Percentiles rank a stretch among this genome's conserved stretches.
Conservation (phyloP, 2,888 invertebrate genomes). For the Biston stratarius region DNA sequence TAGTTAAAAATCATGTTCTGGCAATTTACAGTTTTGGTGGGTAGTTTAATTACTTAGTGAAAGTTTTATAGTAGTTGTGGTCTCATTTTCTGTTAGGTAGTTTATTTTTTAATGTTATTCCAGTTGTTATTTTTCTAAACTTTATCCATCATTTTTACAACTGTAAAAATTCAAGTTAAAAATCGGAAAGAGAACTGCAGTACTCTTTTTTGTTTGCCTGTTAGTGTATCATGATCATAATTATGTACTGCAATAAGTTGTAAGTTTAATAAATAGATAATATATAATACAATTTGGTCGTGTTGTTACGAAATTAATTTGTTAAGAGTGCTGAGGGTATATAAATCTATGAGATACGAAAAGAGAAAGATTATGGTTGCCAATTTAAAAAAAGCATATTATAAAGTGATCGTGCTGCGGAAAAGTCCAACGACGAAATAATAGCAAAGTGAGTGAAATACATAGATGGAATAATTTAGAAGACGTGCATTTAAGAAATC, state of each 20-base stretch:
- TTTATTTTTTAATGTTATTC: slow-evolving; percentile 43
- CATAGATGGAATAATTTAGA: slow-evolving; percentile 45
- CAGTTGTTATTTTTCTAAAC: slow-evolving; percentile 23
- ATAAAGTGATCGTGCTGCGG: slow-evolving; percentile 59
- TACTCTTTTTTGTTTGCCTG: slow-evolving; percentile 46
- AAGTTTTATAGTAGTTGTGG: slow-evolving; percentile 50
- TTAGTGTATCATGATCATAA: slow-evolving; percentile 50
- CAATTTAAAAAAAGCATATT: slow-evolving; percentile 42
- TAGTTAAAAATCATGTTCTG: slow-evolving; percentile 69
- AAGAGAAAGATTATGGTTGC: slow-evolving; percentile 21
- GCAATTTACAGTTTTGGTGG: slow-evolving; percentile 56
- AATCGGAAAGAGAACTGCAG: not conserved
- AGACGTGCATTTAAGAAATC: slow-evolving; percentile 55
- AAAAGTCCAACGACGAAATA: slow-evolving; percentile 46
- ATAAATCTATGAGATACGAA: slow-evolving; percentile 29
- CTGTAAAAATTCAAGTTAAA: slow-evolving; percentile 25
- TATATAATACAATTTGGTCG: slow-evolving; percentile 78
- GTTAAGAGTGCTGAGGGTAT: slow-evolving; percentile 44
- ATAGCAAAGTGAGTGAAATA: slow-evolving; percentile 44
- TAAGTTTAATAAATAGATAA: slow-evolving; percentile 38
- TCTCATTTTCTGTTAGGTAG: slow-evolving; percentile 38
- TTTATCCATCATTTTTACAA: slow-evolving; percentile 31
- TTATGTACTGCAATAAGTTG: slow-evolving; percentile 20
- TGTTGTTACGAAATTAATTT: slow-evolving; percentile 64
- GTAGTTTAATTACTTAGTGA: slow-evolving; percentile 40